A percentile compares a stretch with the other conserved stretches of the same genome.
Conservation (phyloP, 2,888 invertebrate genomes). For the Alloscopus bannaensis region DNA sequence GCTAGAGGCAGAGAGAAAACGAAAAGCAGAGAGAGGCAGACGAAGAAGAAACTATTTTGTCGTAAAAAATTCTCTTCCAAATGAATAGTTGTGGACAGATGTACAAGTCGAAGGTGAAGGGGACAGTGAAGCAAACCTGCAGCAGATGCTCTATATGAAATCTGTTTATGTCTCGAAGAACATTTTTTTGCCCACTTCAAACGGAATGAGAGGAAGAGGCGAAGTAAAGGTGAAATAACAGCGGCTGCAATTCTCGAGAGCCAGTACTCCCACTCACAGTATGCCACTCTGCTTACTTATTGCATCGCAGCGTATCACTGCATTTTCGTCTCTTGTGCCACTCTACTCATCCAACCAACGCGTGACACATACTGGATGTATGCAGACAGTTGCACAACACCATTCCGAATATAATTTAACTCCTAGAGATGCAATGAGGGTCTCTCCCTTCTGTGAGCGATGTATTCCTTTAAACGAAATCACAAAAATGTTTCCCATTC, state of each 20-base stretch:
- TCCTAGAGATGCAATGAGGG: too few relatives aligned
- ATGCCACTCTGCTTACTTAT: constrained; percentile 41
- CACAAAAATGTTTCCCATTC: constrained; percentile 26
- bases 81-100: constrained; percentile 48
- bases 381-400: constrained; percentile 39
- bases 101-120: constrained; percentile 49
- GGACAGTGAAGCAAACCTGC: constrained; percentile 6
- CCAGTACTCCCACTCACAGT: too few relatives aligned
- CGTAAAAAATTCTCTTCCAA: constrained; percentile 42
- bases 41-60: constrained; percentile 39
- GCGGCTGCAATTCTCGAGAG: too few relatives aligned
- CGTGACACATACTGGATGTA: constrained; percentile 9
- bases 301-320: constrained; percentile 39
- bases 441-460: too few relatives aligned
- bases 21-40: constrained; percentile 39
- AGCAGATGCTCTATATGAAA: constrained; percentile 1
- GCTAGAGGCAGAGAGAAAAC: too few relatives aligned
- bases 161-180: constrained; percentile 5
- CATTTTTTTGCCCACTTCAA: constrained; percentile 27
- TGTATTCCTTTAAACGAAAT: constrained; percentile 47
- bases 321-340: constrained; percentile 33
- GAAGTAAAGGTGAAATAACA: constrained; percentile 21
- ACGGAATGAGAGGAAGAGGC: constrained; percentile 12
- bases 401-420: too few relatives aligned
- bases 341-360: too few relatives aligned